phyloP scores from a whole-genome alignment of 2,797 vertebrate species.

The Sylvilagus floridanus region DNA sequence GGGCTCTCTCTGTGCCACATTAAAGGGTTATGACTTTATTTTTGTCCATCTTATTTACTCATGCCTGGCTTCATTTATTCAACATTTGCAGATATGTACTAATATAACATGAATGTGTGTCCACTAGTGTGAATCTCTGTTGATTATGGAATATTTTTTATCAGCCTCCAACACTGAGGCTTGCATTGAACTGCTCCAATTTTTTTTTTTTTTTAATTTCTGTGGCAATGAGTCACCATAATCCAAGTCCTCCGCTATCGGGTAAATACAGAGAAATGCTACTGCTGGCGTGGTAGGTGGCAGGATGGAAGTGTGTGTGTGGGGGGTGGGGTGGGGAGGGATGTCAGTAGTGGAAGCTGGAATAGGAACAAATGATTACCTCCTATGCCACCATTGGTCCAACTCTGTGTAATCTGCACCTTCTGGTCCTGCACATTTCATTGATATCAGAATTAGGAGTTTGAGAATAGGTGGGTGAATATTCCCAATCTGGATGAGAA shows the following conservation, averaged over 20 bases:
- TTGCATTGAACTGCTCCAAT: background rate
- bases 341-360: background rate
- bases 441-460: background rate
- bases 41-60: constrained; percentile 17
- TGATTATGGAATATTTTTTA: constrained; percentile 9
- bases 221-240: background rate
- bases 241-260: background rate
- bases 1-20: background rate
- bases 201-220: constrained; percentile 19
- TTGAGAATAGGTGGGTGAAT: background rate
- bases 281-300: background rate
- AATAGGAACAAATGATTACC: background rate
- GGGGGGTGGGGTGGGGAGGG: too few species aligned
- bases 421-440: constrained; percentile 17
- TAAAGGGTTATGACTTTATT: background rate
- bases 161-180: background rate
- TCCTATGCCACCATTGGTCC: background rate
- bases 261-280: background rate
- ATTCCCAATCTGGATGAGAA: background rate
- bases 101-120: background rate
- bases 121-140: background rate
- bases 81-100: background rate
- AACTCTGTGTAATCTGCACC: background rate
- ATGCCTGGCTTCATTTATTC: constrained; percentile 19
- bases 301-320: too few species aligned